Percentiles rank a stretch among this genome's conserved stretches.
Evolutionary conservation across 2,888 invertebrate species (phyloP).

Genomic region (Allolobophora icterica): DNA sequence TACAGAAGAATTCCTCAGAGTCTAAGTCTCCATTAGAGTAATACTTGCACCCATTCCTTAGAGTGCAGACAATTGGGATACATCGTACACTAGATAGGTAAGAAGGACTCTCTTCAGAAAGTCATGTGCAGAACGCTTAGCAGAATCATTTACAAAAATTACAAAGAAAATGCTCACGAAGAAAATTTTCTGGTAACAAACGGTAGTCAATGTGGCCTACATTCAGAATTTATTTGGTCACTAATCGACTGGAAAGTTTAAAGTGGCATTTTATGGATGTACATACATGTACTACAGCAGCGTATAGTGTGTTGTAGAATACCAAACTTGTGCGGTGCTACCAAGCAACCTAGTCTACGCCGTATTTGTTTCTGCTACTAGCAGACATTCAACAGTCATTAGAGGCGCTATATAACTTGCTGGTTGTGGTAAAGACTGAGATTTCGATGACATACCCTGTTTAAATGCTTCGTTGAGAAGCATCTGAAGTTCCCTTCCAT

Average conservation of each 20-base stretch:
- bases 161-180: not conserved
- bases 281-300: not conserved
- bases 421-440: not conserved
- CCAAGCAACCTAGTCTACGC: not conserved
- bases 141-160: not conserved
- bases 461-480: slow-evolving; percentile 74
- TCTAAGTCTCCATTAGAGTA: too few species aligned
- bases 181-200: not conserved
- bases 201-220: not conserved
- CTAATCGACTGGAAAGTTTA: not conserved
- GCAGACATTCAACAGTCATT: not conserved
- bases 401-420: not conserved
- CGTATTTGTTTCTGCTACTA: not conserved
- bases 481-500: slow-evolving; percentile 88
- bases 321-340: not conserved
- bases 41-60: too few species aligned
- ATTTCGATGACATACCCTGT: slow-evolving; percentile 29
- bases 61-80: too few species aligned
- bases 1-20: too few species aligned
- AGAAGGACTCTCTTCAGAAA: not conserved
- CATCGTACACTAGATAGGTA: not conserved
- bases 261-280: too few species aligned
- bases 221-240: not conserved
- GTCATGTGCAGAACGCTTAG: not conserved
- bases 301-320: not conserved